These are phyloP conservation scores for Salminus brasiliensis DNA, from an alignment of 2,113 vertebrate species.

Conservation along the genomic window DNA sequence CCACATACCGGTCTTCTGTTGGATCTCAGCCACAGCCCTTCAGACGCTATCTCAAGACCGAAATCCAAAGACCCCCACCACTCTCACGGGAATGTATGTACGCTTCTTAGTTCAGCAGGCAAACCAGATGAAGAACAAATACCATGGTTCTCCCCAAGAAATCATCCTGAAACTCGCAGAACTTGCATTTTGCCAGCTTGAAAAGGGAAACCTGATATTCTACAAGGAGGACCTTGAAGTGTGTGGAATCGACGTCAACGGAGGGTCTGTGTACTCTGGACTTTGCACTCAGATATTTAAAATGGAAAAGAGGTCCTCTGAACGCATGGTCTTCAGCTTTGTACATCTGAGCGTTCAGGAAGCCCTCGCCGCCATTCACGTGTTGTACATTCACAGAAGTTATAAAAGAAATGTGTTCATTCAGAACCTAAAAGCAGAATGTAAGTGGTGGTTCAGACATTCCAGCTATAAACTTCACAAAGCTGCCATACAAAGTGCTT, in stretches of 20 bases:
- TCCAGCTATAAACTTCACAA: background rate
- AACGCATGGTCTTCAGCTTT: background rate
- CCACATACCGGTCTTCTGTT: constrained; percentile 13
- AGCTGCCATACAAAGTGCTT: background rate
- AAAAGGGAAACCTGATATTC: constrained; percentile 11
- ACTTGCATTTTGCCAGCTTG: constrained; percentile 10
- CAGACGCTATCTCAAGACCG: background rate
- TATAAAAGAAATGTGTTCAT: background rate
- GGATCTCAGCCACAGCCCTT: background rate
- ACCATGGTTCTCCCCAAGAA: background rate
- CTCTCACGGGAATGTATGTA: background rate
- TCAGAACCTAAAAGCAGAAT: background rate
- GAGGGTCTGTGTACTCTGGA: background rate
- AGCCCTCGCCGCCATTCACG: background rate
- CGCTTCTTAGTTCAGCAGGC: no score
- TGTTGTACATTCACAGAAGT: background rate
- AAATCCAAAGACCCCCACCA: background rate
- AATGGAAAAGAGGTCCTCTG: background rate
- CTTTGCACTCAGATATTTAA: constrained; percentile 19
- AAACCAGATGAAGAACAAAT: background rate
- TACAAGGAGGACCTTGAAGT: background rate
- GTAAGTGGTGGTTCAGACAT: background rate
- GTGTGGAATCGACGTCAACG: constrained; percentile 17
- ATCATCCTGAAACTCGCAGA: background rate
- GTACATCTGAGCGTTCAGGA: constrained; percentile 7